Base-by-base conservation (phyloP, 2,797 vertebrate genomes). In the Hipposideros larvatus region DNA sequence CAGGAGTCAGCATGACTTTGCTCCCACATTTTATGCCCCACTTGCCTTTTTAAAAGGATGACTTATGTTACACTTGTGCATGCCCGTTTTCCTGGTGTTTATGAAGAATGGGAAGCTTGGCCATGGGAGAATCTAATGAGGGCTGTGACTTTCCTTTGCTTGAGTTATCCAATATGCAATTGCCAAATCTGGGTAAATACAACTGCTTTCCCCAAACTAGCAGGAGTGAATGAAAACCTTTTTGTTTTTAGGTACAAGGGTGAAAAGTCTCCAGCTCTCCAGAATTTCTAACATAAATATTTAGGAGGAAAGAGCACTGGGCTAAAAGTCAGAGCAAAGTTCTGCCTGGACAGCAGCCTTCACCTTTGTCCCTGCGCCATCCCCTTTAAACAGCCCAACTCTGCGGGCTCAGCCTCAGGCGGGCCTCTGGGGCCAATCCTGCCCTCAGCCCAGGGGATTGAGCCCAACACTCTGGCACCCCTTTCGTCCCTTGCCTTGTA, bases 321-420 rank as follows among this genome's bases (percentile, higher is more conserved):
- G 59, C 24, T 96, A 37, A 96, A 97, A 70, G 96, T 96, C 77
- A 71, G 22, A 4, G 8, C 65, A 48, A 74, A 86, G 37, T 95
- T 88, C 87, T 59, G 53, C 26, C 34, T 61, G 14, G 57, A 55
- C 53, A 78, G 34, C 61, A 82, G 82, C 63, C 78, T 85, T 95
- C 63, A 75, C 73, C 91, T 96, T 65, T 95, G 53, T 18, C 57
- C 63, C 43, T 16, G 6, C 22, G 48, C 71, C n/a, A 31, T 18
- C 41, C 53, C 34, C 43, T 70, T 51, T 46, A 57, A 57, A 87
- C 16, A 26, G 16, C 37, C 26, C 8, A 48, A 84, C 70, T n/a
- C 59, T 79, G 41, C 37, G 57, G 41, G 2, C 77, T 82, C 37
- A 77, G 37, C 21, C n/a, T 43, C 31, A 70, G 19, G 41, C 65